Conservation (phyloP, 2,113 vertebrate genomes). For the Phocoena sinus region DNA sequence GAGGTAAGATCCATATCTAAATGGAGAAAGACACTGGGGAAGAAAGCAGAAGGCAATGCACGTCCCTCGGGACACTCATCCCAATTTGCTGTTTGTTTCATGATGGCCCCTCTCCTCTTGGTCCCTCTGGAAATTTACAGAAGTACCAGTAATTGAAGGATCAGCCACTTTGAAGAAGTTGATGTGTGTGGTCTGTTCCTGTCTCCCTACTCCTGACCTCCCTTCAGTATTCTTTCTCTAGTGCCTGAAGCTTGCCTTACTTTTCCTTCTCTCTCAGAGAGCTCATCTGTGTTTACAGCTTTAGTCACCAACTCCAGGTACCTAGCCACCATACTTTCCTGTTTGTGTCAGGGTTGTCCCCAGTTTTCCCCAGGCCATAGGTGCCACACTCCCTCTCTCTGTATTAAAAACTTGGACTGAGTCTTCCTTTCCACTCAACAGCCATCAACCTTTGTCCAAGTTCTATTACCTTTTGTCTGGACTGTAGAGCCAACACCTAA, state of each 20-base stretch:
- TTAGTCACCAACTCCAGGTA: neutral
- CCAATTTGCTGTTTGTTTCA: neutral
- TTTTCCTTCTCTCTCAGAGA: neutral
- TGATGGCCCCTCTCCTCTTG: neutral
- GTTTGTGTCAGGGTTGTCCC: neutral
- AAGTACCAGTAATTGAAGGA: neutral
- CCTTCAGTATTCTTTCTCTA: neutral
- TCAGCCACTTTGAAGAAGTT: neutral
- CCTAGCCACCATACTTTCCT: neutral
- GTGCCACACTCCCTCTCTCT: neutral
- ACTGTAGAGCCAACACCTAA: neutral
- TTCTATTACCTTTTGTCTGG: neutral
- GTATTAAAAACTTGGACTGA: neutral
- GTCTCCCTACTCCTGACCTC: neutral
- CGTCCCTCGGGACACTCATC: neutral
- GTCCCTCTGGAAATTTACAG: neutral
- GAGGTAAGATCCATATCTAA: neutral
- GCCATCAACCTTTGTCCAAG: neutral
- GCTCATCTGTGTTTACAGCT: neutral
- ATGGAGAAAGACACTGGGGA: neutral
- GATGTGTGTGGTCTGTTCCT: neutral
- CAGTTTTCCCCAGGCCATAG: neutral
- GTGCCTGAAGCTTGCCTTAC: neutral
- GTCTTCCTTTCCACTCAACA: neutral
- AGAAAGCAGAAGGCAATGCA: neutral